These are phyloP conservation scores for Chaetodon trifasciatus DNA, from an alignment of 2,797 vertebrate genomes.

Conservation along the genomic window DNA sequence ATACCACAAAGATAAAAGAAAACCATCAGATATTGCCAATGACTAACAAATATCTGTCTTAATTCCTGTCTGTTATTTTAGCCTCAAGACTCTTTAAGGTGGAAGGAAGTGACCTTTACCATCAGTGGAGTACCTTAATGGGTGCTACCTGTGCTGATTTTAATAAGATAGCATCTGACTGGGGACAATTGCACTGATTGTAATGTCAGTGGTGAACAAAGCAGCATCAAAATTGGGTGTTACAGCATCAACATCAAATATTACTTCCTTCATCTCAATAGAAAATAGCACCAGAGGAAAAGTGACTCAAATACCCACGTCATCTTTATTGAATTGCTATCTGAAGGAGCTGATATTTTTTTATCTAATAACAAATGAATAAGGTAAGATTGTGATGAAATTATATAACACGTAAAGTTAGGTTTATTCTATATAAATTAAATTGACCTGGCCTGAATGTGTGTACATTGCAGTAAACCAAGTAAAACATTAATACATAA, in stretches of 20 bases:
- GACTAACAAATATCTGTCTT: constrained; percentile 27
- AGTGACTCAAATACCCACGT: constrained; percentile 12
- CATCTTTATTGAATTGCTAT: background rate
- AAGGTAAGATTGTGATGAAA: background rate
- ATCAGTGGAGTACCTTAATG: constrained; percentile 25
- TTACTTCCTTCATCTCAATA: background rate
- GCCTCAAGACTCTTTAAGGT: constrained; percentile 27
- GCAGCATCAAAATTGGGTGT: constrained; percentile 23
- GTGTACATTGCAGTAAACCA: background rate
- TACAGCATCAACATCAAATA: constrained; percentile 23
- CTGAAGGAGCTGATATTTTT: background rate
- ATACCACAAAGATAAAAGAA: constrained; percentile 26
- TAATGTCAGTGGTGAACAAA: constrained; percentile 38
- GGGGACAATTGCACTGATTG: constrained; percentile 47
- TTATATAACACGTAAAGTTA: background rate
- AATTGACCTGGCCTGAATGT: constrained; percentile 5
- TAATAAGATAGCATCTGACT: constrained; percentile 57
- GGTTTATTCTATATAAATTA: background rate
- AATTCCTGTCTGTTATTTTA: constrained; percentile 28
- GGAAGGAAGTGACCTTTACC: constrained; percentile 26
- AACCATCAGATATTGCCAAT: constrained; percentile 7
- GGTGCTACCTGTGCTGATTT: constrained; percentile 53
- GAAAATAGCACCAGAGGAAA: constrained; percentile 5
- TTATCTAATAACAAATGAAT: background rate
- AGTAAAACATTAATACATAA: constrained; percentile 26